Conservation (phyloP, 2,888 invertebrate genomes). For the Eupsilia transversa region DNA sequence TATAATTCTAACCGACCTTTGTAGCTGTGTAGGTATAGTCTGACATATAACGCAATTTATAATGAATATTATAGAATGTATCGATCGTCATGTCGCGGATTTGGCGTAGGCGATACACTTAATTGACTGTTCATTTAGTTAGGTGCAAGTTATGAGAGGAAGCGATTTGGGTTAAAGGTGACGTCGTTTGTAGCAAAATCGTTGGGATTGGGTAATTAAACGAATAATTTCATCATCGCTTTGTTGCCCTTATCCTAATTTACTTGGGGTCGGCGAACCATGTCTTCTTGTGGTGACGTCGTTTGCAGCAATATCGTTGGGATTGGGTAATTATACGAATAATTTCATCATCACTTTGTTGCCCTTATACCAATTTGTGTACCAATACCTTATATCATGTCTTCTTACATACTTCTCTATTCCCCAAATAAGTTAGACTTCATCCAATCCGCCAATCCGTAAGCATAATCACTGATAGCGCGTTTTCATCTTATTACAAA, state of each 20-base stretch:
- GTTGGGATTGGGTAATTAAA: neutral
- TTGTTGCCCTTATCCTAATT: neutral
- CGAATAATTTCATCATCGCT: neutral
- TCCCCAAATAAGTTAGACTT: neutral
- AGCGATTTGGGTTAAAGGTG: conserved; percentile 20
- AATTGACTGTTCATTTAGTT: conserved; percentile 71
- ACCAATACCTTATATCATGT: too few relatives aligned
- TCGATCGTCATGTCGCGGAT: conserved; percentile 71
- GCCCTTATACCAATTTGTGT: neutral
- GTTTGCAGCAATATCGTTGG: neutral
- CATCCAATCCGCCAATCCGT: neutral
- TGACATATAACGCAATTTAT: conserved; percentile 78
- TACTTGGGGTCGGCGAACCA: neutral
- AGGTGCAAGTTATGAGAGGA: conserved; percentile 59
- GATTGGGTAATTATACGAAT: neutral
- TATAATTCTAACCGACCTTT: conserved; percentile 65
- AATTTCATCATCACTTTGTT: neutral
- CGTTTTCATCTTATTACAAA: neutral
- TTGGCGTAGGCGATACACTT: conserved; percentile 75
- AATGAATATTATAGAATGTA: conserved; percentile 75
- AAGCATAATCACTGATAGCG: too few relatives aligned
- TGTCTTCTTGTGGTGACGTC: conserved; percentile 9
- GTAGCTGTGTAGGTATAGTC: conserved; percentile 73
- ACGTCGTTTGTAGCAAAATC: neutral
- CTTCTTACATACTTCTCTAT: neutral